Evolutionary conservation across 1,140 invertebrate genomes (phyloP).

Genomic region (Melipona quadrifasciata): DNA sequence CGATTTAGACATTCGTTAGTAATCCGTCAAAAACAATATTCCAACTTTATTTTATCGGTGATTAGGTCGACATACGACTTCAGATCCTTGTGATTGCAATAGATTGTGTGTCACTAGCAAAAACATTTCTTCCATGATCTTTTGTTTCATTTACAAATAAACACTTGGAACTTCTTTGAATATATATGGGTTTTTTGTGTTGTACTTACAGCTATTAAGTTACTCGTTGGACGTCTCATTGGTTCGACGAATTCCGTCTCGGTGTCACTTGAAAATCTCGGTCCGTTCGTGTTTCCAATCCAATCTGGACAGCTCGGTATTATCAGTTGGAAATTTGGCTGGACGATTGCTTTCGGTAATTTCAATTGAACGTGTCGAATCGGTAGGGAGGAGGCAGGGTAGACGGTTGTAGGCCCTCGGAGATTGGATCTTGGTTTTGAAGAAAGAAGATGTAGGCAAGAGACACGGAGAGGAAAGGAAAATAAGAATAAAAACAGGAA

Average conservation of each 20-base stretch:
- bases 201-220: constrained; percentile 4
- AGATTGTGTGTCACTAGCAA: not conserved
- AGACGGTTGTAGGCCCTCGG: constrained; percentile 59
- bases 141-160: not conserved
- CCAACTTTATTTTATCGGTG: not conserved
- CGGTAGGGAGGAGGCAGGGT: constrained; percentile 4
- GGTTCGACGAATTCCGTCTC: not conserved
- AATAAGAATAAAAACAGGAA: not conserved
- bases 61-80: too few relatives aligned
- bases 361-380: constrained; percentile 47
- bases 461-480: not conserved
- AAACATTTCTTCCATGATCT: not conserved
- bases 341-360: constrained; percentile 31
- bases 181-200: not conserved
- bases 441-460: constrained; percentile 21
- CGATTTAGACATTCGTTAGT: not conserved
- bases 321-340: not conserved
- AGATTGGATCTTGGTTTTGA: constrained; percentile 35
- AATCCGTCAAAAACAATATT: not conserved
- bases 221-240: too few relatives aligned
- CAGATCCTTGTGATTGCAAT: not conserved
- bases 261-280: not conserved
- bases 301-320: not conserved
- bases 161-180: not conserved
- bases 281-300: not conserved